Conservation (phyloP, 2,888 invertebrate species). For the Euzetes globulus region DNA sequence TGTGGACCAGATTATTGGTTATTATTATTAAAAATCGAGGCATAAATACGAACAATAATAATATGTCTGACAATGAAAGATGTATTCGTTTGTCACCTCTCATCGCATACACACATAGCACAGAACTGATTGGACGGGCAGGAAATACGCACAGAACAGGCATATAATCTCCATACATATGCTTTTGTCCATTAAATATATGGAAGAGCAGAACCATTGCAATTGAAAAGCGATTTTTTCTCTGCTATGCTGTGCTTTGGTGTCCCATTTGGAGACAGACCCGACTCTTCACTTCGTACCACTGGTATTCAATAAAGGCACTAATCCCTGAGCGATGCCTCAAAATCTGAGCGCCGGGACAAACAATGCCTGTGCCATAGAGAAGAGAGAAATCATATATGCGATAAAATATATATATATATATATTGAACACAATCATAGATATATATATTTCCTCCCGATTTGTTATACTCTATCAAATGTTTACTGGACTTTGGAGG, state of each 20-base stretch:
- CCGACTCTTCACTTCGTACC: too few relatives aligned
- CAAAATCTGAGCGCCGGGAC: too few relatives aligned
- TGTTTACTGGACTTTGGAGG: conserved; percentile 13
- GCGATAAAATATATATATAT: not conserved
- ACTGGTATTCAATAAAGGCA: too few relatives aligned
- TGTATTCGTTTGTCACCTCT: conserved; percentile 18
- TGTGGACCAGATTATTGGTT: conserved; percentile 8
- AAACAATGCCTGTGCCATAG: too few relatives aligned
- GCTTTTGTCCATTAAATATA: too few relatives aligned
- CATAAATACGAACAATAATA: not conserved
- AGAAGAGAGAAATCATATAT: not conserved
- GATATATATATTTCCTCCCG: conserved; percentile 24
- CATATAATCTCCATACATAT: not conserved
- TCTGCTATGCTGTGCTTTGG: too few relatives aligned
- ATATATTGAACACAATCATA: not conserved
- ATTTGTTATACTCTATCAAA: conserved; percentile 29
- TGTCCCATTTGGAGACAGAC: too few relatives aligned
- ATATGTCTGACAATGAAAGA: not conserved
- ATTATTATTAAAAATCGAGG: not conserved
- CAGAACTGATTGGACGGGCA: not conserved
- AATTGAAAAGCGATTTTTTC: too few relatives aligned
- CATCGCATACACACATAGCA: not conserved
- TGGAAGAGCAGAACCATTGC: too few relatives aligned
- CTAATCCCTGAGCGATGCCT: too few relatives aligned
- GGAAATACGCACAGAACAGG: not conserved